Evolutionary conservation across 2,113 vertebrate species (phyloP).

Genomic region (Coryphaenoides rupestris): DNA sequence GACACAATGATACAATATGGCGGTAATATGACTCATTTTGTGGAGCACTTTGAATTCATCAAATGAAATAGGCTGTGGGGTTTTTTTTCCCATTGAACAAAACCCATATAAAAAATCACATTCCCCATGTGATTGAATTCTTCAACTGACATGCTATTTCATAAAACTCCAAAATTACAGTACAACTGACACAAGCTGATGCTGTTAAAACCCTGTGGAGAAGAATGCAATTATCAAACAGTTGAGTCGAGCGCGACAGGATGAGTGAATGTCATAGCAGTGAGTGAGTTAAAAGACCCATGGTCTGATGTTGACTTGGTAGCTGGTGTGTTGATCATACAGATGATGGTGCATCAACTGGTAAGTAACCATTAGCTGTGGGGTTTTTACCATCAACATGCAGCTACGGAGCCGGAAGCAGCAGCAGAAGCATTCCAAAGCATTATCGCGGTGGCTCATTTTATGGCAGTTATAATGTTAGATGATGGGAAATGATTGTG

Average conservation of each 20-base stretch:
- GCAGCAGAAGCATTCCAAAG: conserved; percentile 91
- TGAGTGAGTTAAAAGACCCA: conserved; percentile 24
- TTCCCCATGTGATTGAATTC: not conserved
- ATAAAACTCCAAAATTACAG: not conserved
- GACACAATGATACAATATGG: too few species aligned
- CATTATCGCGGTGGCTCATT: conserved; percentile 80
- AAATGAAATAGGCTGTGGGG: too few species aligned
- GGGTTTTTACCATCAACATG: conserved; percentile 49
- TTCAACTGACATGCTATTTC: too few species aligned
- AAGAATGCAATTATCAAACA: not conserved
- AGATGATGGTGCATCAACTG: conserved; percentile 49
- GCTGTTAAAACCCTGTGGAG: conserved; percentile 3
- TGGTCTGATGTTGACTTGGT: conserved; percentile 21
- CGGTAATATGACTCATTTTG: too few species aligned
- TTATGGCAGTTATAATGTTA: conserved; percentile 78
- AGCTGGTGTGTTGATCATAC: conserved; percentile 44
- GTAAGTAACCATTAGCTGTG: conserved; percentile 45
- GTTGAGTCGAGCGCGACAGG: not conserved
- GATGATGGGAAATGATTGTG: conserved; percentile 73
- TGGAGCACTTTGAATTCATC: too few species aligned
- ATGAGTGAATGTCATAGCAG: conserved; percentile 15
- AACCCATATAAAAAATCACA: conserved; percentile 7
- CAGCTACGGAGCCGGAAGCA: conserved; percentile 52
- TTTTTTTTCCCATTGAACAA: too few species aligned
- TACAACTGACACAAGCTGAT: not conserved